Evolutionary conservation across 1,140 invertebrate species (phyloP).

Genomic region (Drosophila sproati): DNA sequence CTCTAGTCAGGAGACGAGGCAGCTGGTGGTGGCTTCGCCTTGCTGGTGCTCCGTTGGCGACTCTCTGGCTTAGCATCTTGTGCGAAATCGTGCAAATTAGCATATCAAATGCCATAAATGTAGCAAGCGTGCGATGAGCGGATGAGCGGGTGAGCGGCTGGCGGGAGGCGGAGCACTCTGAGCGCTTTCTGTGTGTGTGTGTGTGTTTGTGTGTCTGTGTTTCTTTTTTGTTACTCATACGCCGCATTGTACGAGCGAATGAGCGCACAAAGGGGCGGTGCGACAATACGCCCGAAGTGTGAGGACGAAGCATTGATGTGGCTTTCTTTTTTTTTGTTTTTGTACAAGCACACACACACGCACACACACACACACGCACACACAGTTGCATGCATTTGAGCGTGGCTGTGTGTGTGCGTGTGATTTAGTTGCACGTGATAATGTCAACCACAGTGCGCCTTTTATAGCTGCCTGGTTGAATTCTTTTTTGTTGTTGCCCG

Average conservation of each 20-base stretch:
- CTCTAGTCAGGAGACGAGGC: conserved; percentile 40
- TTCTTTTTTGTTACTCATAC: conserved; percentile 71
- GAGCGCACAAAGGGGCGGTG: conserved; percentile 74
- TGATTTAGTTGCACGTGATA: conserved; percentile 78
- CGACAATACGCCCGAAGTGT: conserved; percentile 32
- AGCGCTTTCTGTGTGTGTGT: conserved; percentile 19
- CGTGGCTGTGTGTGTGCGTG: conserved; percentile 28
- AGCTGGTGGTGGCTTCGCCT: conserved; percentile 59
- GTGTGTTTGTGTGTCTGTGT: conserved; percentile 42
- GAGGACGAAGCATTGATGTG: conserved; percentile 23
- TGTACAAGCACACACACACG: conserved; percentile 15
- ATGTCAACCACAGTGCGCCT: conserved; percentile 77
- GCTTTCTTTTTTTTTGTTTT: conserved; percentile 9
- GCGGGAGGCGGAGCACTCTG: conserved; percentile 7
- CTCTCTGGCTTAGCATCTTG: conserved; percentile 33
- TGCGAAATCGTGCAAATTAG: conserved; percentile 75
- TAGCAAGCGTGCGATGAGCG: conserved; percentile 15
- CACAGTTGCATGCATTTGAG: conserved; percentile 23
- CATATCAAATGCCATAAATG: conserved; percentile 82
- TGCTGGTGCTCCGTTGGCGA: conserved; percentile 20
- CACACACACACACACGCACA: conserved; percentile 18
- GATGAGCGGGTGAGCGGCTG: conserved; percentile 18
- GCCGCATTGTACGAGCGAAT: conserved; percentile 73
- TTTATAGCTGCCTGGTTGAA: conserved; percentile 52
- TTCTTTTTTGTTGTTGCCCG: conserved; percentile 55